These are phyloP conservation scores for Masnerella sp. DNA, from an alignment of 2,888 invertebrate genomes.

Conservation along the genomic window DNA sequence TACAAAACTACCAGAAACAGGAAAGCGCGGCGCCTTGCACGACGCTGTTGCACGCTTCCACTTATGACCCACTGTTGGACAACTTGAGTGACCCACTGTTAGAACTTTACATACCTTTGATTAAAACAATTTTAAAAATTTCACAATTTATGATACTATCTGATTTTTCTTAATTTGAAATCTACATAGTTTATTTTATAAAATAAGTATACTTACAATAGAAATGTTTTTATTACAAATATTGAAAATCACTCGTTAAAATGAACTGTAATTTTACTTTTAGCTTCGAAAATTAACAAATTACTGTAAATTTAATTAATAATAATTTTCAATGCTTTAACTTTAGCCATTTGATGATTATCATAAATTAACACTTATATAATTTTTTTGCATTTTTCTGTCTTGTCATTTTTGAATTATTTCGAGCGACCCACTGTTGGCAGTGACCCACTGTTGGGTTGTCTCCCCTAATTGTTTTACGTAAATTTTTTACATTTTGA, in stretches of 20 bases:
- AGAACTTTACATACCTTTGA: slow-evolving; percentile 3
- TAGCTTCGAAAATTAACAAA: no score
- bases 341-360: slow-evolving; percentile 15
- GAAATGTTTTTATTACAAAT: background rate
- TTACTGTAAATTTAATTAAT: no score
- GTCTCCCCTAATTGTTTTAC: no score
- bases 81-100: slow-evolving; percentile 12
- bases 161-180: slow-evolving; percentile 2
- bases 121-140: slow-evolving; percentile 7
- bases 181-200: slow-evolving; percentile 1
- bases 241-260: slow-evolving; percentile 11
- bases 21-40: background rate
- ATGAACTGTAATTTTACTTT: no score
- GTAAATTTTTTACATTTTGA: no score
- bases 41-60: background rate
- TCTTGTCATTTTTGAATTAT: no score
- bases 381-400: slow-evolving; percentile 12
- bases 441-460: no score
- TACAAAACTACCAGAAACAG: background rate
- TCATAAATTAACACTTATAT: slow-evolving; percentile 2
- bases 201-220: slow-evolving; percentile 1
- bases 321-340: slow-evolving; percentile 6
- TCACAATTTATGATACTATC: no score
- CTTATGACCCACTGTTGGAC: slow-evolving; percentile 21
- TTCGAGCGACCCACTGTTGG: no score